Evolutionary conservation across 1,140 invertebrate species (phyloP), one percentile per base, ranked within the genome.

Genomic region (Pachypeltis micranthus): DNA sequence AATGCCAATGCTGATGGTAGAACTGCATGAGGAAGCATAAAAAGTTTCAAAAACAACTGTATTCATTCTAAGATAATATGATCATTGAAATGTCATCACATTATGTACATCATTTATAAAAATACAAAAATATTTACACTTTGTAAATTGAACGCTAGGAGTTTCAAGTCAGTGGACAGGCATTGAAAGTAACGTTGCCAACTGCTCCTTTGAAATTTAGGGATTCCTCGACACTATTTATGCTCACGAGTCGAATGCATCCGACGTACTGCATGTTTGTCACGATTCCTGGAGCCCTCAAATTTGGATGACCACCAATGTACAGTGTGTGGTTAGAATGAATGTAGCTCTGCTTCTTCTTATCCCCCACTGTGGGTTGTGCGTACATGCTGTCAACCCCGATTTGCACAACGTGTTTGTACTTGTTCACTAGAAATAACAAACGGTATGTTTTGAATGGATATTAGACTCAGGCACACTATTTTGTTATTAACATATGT

Each of bases 261-360:
- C 93, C 93, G 26, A 90, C 83, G 72, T 82, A 96, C 58, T 88
- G 84, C 14, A 81, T 76, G 1, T 77, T 76, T 0, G 84, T 83
- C 19, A 72, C 70, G 10, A 82, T 73, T 24, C 85, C 84, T 31
- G 82, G 68, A 72, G 81, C 1, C 69, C 72, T 66, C 26, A 28
- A 24, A 7, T 56, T 57, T 19, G 85, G 84, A 73, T 95, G 85
- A 0, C 93, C 93, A 31, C 95, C 95, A 67, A 98, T 79, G 73
- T 87, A 98, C 1, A 98, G 74, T 0, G 91, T 86, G 68, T 91
- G 84, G 27, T 83, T 86, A 0, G 93, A 93, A 65, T 90, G 83
- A 0, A 90, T 88, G 1, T 82, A 80, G 0, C 79, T 78, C 1
- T 81, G 78, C 51, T 80, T 82, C 51, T 79, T 79, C 2, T 34